Evolutionary conservation across 2,797 vertebrate species (phyloP).

Genomic region (Hemitrygon akajei): DNA sequence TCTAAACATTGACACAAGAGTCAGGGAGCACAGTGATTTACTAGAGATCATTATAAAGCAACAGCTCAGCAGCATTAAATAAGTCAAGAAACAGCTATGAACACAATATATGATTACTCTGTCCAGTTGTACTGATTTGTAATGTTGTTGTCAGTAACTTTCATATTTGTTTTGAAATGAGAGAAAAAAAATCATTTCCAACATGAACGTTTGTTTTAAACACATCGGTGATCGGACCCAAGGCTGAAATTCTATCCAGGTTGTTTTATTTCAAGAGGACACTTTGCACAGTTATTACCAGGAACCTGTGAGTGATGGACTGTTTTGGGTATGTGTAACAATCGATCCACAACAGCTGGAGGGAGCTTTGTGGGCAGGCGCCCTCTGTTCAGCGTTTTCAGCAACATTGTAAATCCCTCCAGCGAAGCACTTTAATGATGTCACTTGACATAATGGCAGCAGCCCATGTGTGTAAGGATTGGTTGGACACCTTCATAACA

Average conservation of each 20-base stretch:
- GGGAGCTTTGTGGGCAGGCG: too few relatives aligned
- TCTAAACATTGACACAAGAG: too few relatives aligned
- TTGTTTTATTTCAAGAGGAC: neutral
- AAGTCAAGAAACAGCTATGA: neutral
- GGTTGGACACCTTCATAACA: constrained; percentile 35
- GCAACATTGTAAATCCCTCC: neutral
- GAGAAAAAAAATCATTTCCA: too few relatives aligned
- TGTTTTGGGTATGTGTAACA: neutral
- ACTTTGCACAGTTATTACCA: neutral
- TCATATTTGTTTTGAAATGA: too few relatives aligned
- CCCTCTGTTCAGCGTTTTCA: neutral
- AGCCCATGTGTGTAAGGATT: neutral
- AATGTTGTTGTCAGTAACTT: too few relatives aligned
- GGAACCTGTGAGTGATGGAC: neutral
- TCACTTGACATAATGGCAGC: neutral
- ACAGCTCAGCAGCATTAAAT: neutral
- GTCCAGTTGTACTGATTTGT: too few relatives aligned
- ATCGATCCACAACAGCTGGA: neutral
- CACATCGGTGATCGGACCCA: neutral
- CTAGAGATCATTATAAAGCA: neutral
- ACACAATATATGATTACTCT: too few relatives aligned
- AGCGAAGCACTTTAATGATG: neutral
- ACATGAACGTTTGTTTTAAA: neutral
- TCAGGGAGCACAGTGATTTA: too few relatives aligned
- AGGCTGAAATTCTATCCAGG: neutral